phyloP scores from a whole-genome alignment of 2,797 vertebrate species.

The Gallinago stenura region DNA sequence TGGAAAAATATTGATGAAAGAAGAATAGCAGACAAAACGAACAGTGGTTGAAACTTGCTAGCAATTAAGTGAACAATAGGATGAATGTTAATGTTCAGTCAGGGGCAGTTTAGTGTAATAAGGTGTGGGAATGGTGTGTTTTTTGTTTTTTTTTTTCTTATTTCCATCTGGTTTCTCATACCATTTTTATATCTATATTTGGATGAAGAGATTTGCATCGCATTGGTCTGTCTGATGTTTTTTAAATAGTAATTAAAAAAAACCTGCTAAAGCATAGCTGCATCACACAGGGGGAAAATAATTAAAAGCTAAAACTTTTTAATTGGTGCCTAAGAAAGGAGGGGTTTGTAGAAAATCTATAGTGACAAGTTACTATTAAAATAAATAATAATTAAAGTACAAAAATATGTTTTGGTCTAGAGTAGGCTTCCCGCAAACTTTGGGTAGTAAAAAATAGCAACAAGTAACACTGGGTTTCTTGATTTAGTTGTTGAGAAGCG shows the following conservation, averaged over 20 bases:
- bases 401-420: background rate
- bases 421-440: background rate
- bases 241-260: background rate
- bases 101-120: conserved; percentile 32
- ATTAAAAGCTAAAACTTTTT: background rate
- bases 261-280: background rate
- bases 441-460: background rate
- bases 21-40: conserved; percentile 65
- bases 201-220: background rate
- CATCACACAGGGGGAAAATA: background rate
- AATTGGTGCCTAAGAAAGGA: background rate
- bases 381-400: background rate
- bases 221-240: background rate
- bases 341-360: background rate
- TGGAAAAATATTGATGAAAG: conserved; percentile 74
- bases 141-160: background rate
- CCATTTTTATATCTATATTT: background rate
- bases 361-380: background rate
- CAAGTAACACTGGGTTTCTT: background rate
- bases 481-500: background rate
- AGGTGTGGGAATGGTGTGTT: background rate
- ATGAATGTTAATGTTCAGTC: conserved; percentile 47
- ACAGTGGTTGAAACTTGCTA: conserved; percentile 60
- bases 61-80: conserved; percentile 61
- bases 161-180: background rate